Conservation (phyloP, 2,113 vertebrate species). For the Pan paniscus region DNA sequence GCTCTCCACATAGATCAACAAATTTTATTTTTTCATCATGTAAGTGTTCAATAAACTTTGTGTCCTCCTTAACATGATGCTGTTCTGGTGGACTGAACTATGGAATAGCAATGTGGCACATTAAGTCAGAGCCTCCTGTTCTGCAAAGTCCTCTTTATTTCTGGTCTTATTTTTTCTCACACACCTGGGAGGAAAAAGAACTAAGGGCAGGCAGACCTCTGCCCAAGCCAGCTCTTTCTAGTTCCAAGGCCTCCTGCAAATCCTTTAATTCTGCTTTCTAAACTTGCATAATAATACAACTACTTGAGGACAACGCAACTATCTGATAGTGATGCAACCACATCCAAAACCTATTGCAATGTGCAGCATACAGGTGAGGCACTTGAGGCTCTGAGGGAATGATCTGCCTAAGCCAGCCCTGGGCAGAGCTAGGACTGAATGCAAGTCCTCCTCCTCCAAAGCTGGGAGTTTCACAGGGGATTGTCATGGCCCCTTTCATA, state of each 20-base stretch:
- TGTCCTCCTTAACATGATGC: neutral
- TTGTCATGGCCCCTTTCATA: neutral
- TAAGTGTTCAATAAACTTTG: neutral
- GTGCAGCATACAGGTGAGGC: neutral
- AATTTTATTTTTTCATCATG: neutral
- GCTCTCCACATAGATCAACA: neutral
- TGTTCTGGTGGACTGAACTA: too few relatives aligned
- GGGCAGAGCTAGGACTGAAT: neutral
- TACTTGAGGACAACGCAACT: neutral
- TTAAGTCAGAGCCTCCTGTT: neutral
- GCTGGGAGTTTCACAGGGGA: neutral
- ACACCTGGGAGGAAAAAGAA: neutral
- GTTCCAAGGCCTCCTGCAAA: neutral
- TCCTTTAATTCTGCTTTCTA: neutral
- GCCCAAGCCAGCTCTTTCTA: neutral
- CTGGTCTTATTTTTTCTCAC: neutral
- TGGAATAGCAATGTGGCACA: accelerated
- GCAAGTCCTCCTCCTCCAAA: too few relatives aligned
- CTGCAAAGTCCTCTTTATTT: neutral
- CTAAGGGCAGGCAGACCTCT: neutral
- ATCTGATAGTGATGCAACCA: neutral
- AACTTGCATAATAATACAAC: neutral
- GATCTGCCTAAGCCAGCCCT: neutral
- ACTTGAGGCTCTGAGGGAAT: too few relatives aligned
- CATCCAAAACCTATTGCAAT: neutral